Evolutionary conservation across 1,140 invertebrate genomes (phyloP), one percentile per base, ranked within the genome.

Genomic region (Polypedilum pembai): DNA sequence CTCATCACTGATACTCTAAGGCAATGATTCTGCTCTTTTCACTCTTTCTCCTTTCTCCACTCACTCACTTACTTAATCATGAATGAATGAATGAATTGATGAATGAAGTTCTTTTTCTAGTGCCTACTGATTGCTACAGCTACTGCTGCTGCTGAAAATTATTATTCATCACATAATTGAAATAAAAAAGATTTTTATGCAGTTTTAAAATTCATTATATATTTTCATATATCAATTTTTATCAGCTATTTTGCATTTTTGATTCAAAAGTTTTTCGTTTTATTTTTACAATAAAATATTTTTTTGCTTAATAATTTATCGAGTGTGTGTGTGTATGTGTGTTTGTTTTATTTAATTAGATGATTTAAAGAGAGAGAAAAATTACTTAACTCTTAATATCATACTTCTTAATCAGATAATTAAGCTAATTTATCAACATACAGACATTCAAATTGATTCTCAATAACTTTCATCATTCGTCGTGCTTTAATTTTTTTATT

Each of bases 361-460:
- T 2, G 41, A n/a, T 56, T 12, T 56, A n/a, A n/a, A 56, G 45
- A 15, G n/a, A 56, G 45, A 56, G 45, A 56, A n/a, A 56, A 56
- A 56, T 56, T n/a, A 56, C 45, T 56, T 56, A 56, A 56, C n/a
- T 56, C 12, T 56, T 56, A 12, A 12, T 56, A n/a, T 56, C 45
- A 56, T 12, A 12, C 4, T 56, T 56, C n/a, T 56, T 56, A 12
- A 10, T 56, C 5, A n/a, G 12, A 56, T n/a, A 56, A 56, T 56
- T 56, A 56, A n/a, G 12, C 45, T 56, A 56, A 56, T n/a, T 56
- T 56, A 56, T 56, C 45, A 56, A 56, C 45, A 56, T 56, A 56
- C 45, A 56, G 45, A 56, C 45, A 56, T 56, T 56, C 45, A 56
- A 56, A 33, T 33, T 33, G 24, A 33, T 33, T n/a, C 24, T 33